Evolutionary conservation across 1,140 invertebrate genomes (phyloP).

Genomic region (Pteromalus puparum): DNA sequence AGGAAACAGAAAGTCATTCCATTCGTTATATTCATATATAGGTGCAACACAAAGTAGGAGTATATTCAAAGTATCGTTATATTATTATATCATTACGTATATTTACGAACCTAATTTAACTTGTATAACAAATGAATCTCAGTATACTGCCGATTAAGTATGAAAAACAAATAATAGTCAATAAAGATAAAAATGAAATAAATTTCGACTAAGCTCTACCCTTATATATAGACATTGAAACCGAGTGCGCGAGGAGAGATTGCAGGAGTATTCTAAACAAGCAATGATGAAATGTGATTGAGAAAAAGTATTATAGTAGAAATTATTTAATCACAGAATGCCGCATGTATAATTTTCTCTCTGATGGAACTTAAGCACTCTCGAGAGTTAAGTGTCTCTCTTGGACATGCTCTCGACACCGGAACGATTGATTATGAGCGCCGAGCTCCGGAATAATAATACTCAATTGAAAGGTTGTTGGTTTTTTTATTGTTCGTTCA

Average conservation of each 20-base stretch:
- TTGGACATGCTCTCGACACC: neutral
- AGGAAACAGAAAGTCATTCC: neutral
- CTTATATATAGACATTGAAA: neutral
- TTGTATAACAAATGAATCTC: neutral
- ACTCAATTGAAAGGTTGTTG: neutral
- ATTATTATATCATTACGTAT: neutral
- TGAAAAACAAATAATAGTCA: neutral
- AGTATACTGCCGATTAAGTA: neutral
- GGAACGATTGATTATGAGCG: neutral
- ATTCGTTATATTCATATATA: neutral
- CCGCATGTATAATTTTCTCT: neutral
- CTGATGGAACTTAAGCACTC: neutral
- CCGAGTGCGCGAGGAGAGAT: neutral
- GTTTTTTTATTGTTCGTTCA: neutral
- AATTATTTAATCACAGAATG: neutral
- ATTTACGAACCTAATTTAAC: neutral
- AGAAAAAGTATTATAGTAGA: neutral
- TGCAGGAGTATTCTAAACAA: neutral
- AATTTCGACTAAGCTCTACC: conserved; percentile 3
- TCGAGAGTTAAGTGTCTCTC: neutral
- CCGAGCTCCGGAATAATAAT: neutral
- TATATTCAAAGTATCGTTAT: neutral
- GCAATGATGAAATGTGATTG: conserved; percentile 25
- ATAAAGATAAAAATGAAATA: neutral
- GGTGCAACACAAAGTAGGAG: neutral